phyloP scores from a whole-genome alignment of 2,888 invertebrate species.

The Pristionchus exspectatus region DNA sequence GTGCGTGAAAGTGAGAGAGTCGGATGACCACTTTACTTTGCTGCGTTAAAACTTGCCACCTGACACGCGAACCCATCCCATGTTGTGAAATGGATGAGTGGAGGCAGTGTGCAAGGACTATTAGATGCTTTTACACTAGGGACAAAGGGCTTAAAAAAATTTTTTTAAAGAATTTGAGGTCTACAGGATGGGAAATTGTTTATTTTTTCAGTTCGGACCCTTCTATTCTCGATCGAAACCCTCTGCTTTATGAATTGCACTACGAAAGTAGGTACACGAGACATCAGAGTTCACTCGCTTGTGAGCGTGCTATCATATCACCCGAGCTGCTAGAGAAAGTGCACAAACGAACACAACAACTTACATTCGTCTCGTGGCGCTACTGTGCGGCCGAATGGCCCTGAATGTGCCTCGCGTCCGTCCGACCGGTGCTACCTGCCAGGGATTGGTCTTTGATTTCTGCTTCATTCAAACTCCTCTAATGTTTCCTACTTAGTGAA shows the following conservation, averaged over 20 bases:
- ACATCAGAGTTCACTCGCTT: not conserved
- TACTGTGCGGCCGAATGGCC: not conserved
- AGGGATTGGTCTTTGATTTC: not conserved
- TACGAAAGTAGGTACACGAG: not conserved
- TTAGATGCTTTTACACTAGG: no score
- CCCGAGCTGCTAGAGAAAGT: not conserved
- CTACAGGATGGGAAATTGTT: no score
- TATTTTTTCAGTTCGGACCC: no score
- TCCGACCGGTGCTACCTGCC: not conserved
- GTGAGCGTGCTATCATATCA: not conserved
- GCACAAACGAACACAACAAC: not conserved
- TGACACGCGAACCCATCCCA: not conserved
- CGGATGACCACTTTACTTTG: not conserved
- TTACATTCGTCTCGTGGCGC: not conserved
- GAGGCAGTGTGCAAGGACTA: not conserved
- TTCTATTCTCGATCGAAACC: no score
- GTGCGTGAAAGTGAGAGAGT: not conserved
- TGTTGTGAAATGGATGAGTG: constrained; percentile 15
- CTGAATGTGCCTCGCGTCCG: not conserved
- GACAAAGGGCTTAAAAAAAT: no score
- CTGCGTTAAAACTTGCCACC: not conserved
- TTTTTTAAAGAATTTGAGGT: no score
- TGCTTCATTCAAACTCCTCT: not conserved
- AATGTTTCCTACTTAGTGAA: not conserved
- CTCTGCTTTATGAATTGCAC: not conserved